phyloP scores from a whole-genome alignment of 2,888 invertebrate species.

The Scaptomyza tumidula region DNA sequence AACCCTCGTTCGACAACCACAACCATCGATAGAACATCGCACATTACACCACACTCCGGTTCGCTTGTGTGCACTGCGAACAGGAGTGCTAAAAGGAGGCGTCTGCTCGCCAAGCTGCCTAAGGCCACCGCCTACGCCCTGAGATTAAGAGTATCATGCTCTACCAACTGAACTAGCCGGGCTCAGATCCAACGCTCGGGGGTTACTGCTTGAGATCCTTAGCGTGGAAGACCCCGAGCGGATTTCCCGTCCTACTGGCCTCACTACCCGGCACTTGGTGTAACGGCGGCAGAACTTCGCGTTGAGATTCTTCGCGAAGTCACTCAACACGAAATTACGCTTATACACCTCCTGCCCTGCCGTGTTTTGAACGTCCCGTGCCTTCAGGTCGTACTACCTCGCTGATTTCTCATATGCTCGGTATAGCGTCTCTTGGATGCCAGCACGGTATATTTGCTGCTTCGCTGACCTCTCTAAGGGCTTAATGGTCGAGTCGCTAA shows the following conservation, averaged over 20 bases:
- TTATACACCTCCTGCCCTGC: not conserved
- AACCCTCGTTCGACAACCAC: too few species aligned
- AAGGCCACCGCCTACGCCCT: too few species aligned
- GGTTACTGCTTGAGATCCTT: slow-evolving; percentile 2
- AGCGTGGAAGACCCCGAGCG: not conserved
- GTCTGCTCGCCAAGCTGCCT: too few species aligned
- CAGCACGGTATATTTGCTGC: not conserved
- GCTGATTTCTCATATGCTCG: not conserved
- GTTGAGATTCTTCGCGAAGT: not conserved
- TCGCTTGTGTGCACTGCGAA: too few species aligned
- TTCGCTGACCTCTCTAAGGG: not conserved
- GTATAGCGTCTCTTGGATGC: not conserved
- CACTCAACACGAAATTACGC: not conserved
- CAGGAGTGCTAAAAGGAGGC: too few species aligned
- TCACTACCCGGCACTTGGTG: not conserved
- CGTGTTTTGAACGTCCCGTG: not conserved
- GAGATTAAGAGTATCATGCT: slow-evolving; percentile 83
- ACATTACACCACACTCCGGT: too few species aligned
- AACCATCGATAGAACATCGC: too few species aligned
- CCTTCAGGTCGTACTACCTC: not conserved
- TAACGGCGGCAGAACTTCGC: not conserved
- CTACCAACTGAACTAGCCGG: slow-evolving; percentile 85
- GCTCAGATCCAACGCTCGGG: slow-evolving; percentile 48
- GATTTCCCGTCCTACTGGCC: not conserved
- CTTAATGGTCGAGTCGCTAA: too few species aligned